Evolutionary conservation across 2,113 vertebrate species (phyloP).

Genomic region (Aegithalos caudatus): DNA sequence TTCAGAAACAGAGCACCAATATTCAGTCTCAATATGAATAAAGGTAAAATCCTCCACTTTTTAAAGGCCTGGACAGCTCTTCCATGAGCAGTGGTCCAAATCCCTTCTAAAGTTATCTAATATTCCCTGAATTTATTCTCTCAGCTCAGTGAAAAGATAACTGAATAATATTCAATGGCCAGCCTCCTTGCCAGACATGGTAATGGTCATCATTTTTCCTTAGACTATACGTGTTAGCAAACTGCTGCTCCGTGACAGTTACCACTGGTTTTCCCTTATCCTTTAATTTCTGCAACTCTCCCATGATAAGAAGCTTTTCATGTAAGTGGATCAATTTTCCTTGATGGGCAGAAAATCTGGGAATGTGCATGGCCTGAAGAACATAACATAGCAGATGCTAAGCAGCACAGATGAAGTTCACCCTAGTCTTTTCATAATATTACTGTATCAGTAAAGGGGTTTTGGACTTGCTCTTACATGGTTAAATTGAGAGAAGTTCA

Average conservation of each 20-base stretch:
- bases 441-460: neutral
- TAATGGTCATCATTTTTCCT: neutral
- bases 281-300: neutral
- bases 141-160: neutral
- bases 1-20: neutral
- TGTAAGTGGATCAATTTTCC: neutral
- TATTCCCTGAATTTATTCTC: neutral
- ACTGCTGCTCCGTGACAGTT: neutral
- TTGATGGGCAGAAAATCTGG: neutral
- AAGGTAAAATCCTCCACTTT: neutral
- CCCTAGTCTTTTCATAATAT: neutral
- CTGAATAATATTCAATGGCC: neutral
- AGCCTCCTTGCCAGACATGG: neutral
- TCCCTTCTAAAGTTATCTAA: neutral
- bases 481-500: neutral
- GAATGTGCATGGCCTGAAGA: neutral
- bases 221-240: neutral
- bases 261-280: neutral
- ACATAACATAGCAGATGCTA: neutral
- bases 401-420: neutral
- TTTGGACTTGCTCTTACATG: neutral
- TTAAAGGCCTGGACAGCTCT: neutral
- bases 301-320: neutral
- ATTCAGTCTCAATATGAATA: neutral
- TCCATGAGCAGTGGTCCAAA: neutral